These are phyloP conservation scores for Drosophila oshimai DNA, from an alignment of 1,140 invertebrate genomes.

Conservation along the genomic window DNA sequence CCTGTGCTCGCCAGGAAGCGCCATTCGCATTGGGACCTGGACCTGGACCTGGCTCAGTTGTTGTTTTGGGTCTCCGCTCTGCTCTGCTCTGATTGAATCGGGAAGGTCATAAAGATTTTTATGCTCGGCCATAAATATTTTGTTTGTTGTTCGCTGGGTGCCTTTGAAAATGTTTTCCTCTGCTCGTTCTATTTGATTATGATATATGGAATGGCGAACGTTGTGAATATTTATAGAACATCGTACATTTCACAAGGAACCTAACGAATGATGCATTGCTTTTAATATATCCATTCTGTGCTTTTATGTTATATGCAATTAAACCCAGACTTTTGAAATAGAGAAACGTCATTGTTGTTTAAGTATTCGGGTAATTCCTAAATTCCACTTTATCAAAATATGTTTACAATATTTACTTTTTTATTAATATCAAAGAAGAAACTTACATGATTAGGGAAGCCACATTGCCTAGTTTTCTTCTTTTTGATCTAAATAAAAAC, in stretches of 20 bases:
- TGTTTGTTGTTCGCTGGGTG: slow-evolving; percentile 29
- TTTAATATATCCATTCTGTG: neutral
- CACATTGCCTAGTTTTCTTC: too few species aligned
- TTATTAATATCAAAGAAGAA: too few species aligned
- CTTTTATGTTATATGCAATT: neutral
- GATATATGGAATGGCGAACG: slow-evolving; percentile 24
- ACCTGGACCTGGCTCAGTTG: slow-evolving; percentile 29
- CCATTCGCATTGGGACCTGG: slow-evolving; percentile 29
- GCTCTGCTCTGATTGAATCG: slow-evolving; percentile 38
- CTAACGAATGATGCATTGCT: neutral
- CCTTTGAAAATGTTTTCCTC: slow-evolving; percentile 9
- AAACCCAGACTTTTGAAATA: neutral
- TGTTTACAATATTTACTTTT: too few species aligned
- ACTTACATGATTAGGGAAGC: too few species aligned
- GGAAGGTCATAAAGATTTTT: slow-evolving; percentile 46
- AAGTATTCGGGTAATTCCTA: too few species aligned
- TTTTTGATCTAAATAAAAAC: too few species aligned
- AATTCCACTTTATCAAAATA: too few species aligned
- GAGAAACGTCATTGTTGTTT: neutral
- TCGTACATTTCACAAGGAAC: neutral
- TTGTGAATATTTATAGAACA: slow-evolving; percentile 4
- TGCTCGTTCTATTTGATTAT: slow-evolving; percentile 32
- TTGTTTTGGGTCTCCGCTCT: slow-evolving; percentile 8
- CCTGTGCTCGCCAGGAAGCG: slow-evolving; percentile 39
- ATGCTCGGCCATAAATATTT: slow-evolving; percentile 44